Percentiles rank a stretch among this genome's conserved stretches.
Conservation (phyloP, 2,888 invertebrate species). For the Tanypteryx hageni region DNA sequence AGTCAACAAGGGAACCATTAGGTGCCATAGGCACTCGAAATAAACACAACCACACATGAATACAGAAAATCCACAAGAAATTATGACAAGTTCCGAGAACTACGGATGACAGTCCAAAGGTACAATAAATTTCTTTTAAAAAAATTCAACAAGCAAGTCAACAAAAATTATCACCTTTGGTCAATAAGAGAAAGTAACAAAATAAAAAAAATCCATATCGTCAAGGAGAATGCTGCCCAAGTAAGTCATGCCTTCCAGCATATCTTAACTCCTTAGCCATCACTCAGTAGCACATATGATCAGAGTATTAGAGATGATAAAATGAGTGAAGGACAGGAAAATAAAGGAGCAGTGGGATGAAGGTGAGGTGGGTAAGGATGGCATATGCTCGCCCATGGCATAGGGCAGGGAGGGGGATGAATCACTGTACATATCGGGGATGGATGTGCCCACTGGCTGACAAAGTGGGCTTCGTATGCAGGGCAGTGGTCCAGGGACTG, state of each 20-base stretch:
- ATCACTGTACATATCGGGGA: conserved; percentile 37
- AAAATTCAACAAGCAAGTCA: conserved; percentile 61
- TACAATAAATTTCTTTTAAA: conserved; percentile 53
- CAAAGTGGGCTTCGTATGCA: neutral
- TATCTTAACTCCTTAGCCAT: conserved; percentile 38
- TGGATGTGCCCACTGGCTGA: conserved; percentile 38
- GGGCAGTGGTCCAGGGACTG: conserved; percentile 64
- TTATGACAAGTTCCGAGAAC: conserved; percentile 17
- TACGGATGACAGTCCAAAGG: conserved; percentile 50
- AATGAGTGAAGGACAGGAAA: conserved; percentile 53
- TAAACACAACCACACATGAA: conserved; percentile 53
- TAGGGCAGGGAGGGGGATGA: conserved; percentile 28
- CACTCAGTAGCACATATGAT: conserved; percentile 49
- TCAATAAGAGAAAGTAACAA: conserved; percentile 54
- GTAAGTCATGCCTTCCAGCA: conserved; percentile 37
- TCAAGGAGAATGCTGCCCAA: conserved; percentile 57
- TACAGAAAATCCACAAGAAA: conserved; percentile 26
- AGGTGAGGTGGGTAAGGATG: conserved; percentile 8
- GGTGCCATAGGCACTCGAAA: conserved; percentile 54
- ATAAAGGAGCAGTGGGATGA: conserved; percentile 3
- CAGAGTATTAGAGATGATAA: conserved; percentile 41
- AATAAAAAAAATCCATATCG: conserved; percentile 30
- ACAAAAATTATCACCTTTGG: conserved; percentile 51
- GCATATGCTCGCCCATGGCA: conserved; percentile 48
- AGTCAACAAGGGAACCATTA: conserved; percentile 60